phyloP scores from a whole-genome alignment of 2,113 vertebrate genomes.

The Speoplatyrhinus poulsoni region DNA sequence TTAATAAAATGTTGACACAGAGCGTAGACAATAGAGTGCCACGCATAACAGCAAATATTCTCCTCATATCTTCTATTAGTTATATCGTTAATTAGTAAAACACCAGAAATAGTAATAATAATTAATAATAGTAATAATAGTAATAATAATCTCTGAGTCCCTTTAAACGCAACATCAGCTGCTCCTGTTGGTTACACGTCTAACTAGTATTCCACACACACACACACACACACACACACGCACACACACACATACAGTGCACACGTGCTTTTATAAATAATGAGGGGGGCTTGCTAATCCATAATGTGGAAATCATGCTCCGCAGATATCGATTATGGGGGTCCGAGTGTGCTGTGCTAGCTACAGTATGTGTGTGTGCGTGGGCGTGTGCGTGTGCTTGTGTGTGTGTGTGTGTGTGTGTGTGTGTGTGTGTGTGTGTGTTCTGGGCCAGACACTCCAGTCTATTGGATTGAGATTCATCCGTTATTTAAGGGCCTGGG shows the following conservation, averaged over 20 bases:
- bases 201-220: constrained; percentile 17
- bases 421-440: constrained; percentile 32
- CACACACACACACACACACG: constrained; percentile 5
- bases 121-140: no score
- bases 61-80: no score
- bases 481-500: constrained; percentile 98
- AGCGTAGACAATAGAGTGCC: no score
- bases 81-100: no score
- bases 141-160: no score
- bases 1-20: no score
- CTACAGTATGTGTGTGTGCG: constrained; percentile 18
- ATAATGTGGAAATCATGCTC: constrained; percentile 92
- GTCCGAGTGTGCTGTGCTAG: constrained; percentile 38
- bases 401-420: constrained; percentile 28
- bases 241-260: constrained; percentile 25
- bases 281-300: constrained; percentile 84
- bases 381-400: constrained; percentile 27
- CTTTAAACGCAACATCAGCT: no score
- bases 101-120: no score
- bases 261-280: constrained; percentile 83
- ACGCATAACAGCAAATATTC: no score
- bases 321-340: constrained; percentile 80
- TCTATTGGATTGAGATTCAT: constrained; percentile 99
- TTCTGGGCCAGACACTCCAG: constrained; percentile 78
- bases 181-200: no score